These are phyloP conservation scores for Lepidocyrtinus sp. DNA, from an alignment of 2,888 invertebrate genomes.

Conservation along the genomic window DNA sequence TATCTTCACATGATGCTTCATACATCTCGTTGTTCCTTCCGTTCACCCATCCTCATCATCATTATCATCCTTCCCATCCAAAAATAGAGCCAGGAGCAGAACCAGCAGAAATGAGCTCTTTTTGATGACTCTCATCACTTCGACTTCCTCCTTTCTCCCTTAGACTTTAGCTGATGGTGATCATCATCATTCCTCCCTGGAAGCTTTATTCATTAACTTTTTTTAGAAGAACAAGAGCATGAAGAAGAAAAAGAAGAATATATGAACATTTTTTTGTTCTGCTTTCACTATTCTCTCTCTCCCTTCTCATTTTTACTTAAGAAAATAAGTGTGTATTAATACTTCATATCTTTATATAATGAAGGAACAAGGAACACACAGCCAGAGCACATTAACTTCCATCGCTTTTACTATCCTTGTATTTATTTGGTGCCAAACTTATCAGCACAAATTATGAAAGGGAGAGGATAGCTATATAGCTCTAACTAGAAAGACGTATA, in stretches of 20 bases:
- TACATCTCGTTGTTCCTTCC: not conserved
- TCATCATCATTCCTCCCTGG: constrained; percentile 39
- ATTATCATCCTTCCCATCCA: constrained; percentile 30
- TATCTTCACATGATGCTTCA: not conserved
- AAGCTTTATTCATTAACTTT: constrained; percentile 56
- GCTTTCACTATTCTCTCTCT: constrained; percentile 39
- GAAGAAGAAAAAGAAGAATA: constrained; percentile 30
- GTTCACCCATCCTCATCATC: constrained; percentile 25
- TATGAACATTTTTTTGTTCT: constrained; percentile 54
- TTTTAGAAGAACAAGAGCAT: constrained; percentile 25
- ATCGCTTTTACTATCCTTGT: constrained; percentile 24
- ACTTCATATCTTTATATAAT: constrained; percentile 39
- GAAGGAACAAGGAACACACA: not conserved
- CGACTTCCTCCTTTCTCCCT: constrained; percentile 32
- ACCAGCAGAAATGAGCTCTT: constrained; percentile 52
- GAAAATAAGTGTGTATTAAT: constrained; percentile 45
- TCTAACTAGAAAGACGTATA: constrained; percentile 16
- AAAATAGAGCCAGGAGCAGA: constrained; percentile 37
- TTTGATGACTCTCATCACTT: constrained; percentile 55
- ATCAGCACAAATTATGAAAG: constrained; percentile 24
- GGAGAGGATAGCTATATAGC: constrained; percentile 7
- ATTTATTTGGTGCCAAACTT: constrained; percentile 51
- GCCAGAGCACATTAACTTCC: constrained; percentile 42
- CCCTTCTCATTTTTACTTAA: constrained; percentile 21
- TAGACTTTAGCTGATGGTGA: not conserved